Evolutionary conservation across 2,888 invertebrate species (phyloP).

Genomic region (Tetramorium bicarinatum): DNA sequence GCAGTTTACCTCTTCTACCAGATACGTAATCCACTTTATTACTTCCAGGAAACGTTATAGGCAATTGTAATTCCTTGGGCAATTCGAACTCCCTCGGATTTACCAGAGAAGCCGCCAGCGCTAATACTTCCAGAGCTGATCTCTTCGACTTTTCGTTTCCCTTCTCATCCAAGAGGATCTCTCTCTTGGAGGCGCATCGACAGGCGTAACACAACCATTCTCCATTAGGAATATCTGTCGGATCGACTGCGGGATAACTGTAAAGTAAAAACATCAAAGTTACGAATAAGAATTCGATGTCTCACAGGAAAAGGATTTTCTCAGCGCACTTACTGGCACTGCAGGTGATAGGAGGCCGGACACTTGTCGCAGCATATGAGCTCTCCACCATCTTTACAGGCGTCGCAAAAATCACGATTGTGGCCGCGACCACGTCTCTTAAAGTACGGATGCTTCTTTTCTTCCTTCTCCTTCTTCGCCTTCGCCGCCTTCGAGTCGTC

Average conservation of each 20-base stretch:
- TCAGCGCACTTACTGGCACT: conserved; percentile 93
- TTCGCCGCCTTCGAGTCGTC: conserved; percentile 90
- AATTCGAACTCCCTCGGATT: conserved; percentile 97
- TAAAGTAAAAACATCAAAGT: conserved; percentile 61
- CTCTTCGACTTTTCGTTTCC: conserved; percentile 78
- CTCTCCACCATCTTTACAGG: conserved; percentile 97
- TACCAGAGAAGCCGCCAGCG: conserved; percentile 93
- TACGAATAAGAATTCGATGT: not conserved
- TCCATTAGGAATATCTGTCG: conserved; percentile 95
- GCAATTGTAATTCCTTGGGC: conserved; percentile 92
- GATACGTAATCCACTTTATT: conserved; percentile 89
- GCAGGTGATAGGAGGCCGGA: conserved; percentile 97
- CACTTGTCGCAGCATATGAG: conserved; percentile 98
- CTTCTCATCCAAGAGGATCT: conserved; percentile 75
- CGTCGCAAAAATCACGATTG: conserved; percentile 97
- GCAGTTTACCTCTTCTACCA: conserved; percentile 81
- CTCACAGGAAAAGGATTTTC: not conserved
- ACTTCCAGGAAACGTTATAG: conserved; percentile 93
- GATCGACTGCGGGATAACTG: conserved; percentile 97
- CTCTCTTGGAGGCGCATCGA: conserved; percentile 86
- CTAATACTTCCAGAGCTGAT: conserved; percentile 91
- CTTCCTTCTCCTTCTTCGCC: conserved; percentile 87
- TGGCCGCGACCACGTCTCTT: conserved; percentile 95
- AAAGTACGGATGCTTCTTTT: conserved; percentile 93
- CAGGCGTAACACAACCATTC: conserved; percentile 97